Conservation (phyloP, 2,113 vertebrate species). For the Mesembrinibis cayennensis region DNA sequence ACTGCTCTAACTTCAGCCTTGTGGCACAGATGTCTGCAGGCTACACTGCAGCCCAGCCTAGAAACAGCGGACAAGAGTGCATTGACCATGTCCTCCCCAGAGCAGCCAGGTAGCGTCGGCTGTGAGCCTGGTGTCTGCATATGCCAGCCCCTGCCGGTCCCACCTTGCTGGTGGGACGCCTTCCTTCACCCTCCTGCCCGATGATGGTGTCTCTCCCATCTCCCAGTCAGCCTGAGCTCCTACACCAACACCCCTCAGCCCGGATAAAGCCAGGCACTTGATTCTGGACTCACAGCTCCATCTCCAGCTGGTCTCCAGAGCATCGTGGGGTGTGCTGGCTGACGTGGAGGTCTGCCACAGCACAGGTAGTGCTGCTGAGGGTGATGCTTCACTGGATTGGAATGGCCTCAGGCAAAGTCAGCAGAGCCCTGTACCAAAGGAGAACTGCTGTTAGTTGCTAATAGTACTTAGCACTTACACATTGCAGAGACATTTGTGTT, state of each 20-base stretch:
- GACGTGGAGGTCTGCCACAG: neutral
- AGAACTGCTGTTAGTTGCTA: slow-evolving; percentile 41
- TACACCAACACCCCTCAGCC: neutral
- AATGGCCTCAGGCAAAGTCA: slow-evolving; percentile 56
- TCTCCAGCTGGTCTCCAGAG: neutral
- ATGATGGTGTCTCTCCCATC: neutral
- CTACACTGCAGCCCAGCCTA: neutral
- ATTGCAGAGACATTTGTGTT: neutral
- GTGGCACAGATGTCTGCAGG: neutral
- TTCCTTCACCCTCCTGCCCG: neutral
- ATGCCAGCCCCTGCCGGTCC: neutral
- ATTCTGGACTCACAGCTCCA: neutral
- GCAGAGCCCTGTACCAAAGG: neutral
- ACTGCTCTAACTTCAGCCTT: neutral
- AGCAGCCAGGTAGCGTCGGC: rapidly evolving
- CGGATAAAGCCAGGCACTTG: neutral
- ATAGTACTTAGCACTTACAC: slow-evolving; percentile 45
- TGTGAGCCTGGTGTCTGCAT: neutral
- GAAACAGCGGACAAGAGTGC: neutral
- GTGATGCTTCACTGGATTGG: slow-evolving; percentile 31
- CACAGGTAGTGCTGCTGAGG: neutral
- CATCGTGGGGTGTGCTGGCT: neutral
- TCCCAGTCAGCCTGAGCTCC: neutral
- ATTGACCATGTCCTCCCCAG: rapidly evolving
- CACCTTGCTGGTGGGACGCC: neutral